Conservation (phyloP, 2,113 vertebrate genomes). For the Antigone vipio region DNA sequence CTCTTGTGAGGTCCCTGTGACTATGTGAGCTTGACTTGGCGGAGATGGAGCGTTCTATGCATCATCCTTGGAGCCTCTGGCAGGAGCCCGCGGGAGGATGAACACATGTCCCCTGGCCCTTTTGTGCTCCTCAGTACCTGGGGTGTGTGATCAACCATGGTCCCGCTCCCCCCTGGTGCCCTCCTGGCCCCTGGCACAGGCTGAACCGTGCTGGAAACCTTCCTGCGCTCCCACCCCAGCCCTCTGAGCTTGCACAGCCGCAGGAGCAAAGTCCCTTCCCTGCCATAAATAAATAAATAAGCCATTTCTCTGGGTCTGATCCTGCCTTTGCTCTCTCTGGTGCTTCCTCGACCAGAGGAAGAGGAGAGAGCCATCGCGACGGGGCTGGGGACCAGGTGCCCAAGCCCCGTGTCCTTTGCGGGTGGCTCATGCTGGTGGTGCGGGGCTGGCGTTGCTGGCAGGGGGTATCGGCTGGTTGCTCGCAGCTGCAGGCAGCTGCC, state of each 20-base stretch:
- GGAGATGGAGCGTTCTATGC: accelerated
- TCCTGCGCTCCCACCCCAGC: not conserved
- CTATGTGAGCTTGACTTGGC: not conserved
- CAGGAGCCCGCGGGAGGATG: not conserved
- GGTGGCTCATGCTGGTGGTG: accelerated
- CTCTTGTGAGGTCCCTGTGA: not conserved
- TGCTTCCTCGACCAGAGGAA: not conserved
- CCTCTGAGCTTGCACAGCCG: not conserved
- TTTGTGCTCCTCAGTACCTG: not conserved
- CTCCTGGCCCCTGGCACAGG: not conserved
- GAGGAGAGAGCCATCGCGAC: accelerated
- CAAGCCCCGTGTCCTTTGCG: accelerated
- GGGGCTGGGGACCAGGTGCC: too few species aligned
- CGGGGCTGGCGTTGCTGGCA: not conserved
- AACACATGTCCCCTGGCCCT: accelerated
- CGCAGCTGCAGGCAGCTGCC: not conserved
- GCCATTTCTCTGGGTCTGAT: not conserved
- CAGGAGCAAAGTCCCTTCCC: not conserved
- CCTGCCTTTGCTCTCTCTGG: not conserved
- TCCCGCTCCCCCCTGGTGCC: accelerated
- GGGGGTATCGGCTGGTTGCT: accelerated
- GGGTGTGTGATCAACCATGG: accelerated
- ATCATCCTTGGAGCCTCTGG: not conserved
- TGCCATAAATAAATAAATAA: not conserved
- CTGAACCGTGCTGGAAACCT: not conserved